Evolutionary conservation across 2,888 invertebrate species (phyloP).

Genomic region (Buathra laborator): DNA sequence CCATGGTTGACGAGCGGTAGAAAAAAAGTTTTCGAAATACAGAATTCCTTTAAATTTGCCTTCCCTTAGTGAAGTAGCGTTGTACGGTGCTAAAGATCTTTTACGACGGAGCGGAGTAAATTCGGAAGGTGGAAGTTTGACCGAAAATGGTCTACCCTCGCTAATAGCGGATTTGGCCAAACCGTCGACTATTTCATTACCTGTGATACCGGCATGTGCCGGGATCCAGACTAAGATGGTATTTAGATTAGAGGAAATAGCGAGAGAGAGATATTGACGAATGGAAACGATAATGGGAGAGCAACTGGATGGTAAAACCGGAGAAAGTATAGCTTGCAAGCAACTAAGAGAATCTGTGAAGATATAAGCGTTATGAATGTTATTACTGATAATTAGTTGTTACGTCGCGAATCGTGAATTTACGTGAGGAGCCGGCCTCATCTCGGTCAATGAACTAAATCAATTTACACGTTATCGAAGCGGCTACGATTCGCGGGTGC

Average conservation of each 20-base stretch:
- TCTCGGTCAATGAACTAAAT: too few species aligned
- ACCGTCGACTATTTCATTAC: conserved; percentile 31
- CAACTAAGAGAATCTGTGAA: conserved; percentile 46
- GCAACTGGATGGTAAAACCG: neutral
- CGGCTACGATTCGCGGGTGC: too few species aligned
- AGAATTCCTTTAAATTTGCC: neutral
- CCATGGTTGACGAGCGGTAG: neutral
- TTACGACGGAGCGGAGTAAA: neutral
- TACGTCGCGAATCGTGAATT: too few species aligned
- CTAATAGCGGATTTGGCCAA: conserved; percentile 24
- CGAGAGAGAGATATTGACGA: neutral
- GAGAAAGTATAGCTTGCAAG: neutral
- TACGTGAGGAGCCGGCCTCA: too few species aligned
- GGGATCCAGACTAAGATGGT: conserved; percentile 37
- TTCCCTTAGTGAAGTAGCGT: neutral
- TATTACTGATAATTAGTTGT: conserved; percentile 9
- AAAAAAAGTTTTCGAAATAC: neutral
- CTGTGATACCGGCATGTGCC: conserved; percentile 1
- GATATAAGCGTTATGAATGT: conserved; percentile 12
- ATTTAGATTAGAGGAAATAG: neutral
- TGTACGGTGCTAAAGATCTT: too few species aligned
- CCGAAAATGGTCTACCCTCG: neutral
- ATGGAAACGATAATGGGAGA: conserved; percentile 21
- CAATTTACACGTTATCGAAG: too few species aligned
- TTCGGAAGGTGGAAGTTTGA: neutral